phyloP scores from a whole-genome alignment of 2,797 vertebrate species.

The Lophius americanus region DNA sequence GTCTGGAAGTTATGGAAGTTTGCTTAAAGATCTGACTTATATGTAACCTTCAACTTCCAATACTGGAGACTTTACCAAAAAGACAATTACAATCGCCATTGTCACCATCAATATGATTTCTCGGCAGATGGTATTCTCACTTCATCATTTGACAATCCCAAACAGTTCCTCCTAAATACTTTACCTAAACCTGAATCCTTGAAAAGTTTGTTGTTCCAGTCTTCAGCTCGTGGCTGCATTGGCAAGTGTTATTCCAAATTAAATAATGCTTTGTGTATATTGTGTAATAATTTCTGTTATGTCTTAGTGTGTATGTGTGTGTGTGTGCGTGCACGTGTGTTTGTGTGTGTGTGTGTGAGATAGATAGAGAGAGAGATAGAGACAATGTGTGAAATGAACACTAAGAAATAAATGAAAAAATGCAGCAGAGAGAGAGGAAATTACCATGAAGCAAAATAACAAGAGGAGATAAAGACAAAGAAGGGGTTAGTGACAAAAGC shows the following conservation, averaged over 20 bases:
- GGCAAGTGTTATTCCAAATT: slow-evolving; percentile 48
- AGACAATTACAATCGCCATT: slow-evolving; percentile 18
- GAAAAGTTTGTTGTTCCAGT: slow-evolving; percentile 56
- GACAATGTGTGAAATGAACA: slow-evolving; percentile 45
- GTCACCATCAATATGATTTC: slow-evolving; percentile 30
- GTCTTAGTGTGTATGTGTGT: slow-evolving; percentile 24
- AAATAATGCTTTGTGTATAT: slow-evolving; percentile 59
- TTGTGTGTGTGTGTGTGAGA: slow-evolving; percentile 14
- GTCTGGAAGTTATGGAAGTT: too few species aligned
- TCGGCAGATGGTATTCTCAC: slow-evolving; percentile 13
- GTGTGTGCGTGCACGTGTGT: slow-evolving; percentile 20
- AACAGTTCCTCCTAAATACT: slow-evolving; percentile 49
- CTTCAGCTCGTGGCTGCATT: slow-evolving; percentile 49
- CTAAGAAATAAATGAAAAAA: slow-evolving; percentile 49
- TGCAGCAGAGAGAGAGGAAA: slow-evolving; percentile 30
- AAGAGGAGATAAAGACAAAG: slow-evolving; percentile 55
- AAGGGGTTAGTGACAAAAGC: slow-evolving; percentile 54
- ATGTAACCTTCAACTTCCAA: slow-evolving; percentile 24
- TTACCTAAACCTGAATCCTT: slow-evolving; percentile 52
- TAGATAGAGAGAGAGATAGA: slow-evolving; percentile 24
- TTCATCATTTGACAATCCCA: slow-evolving; percentile 26
- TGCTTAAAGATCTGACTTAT: background rate
- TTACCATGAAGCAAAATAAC: slow-evolving; percentile 66
- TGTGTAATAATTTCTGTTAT: slow-evolving; percentile 58
- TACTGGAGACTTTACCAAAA: slow-evolving; percentile 15